Evolutionary conservation across 2,797 vertebrate genomes (phyloP).

Genomic region (Corythornis leucogaster): DNA sequence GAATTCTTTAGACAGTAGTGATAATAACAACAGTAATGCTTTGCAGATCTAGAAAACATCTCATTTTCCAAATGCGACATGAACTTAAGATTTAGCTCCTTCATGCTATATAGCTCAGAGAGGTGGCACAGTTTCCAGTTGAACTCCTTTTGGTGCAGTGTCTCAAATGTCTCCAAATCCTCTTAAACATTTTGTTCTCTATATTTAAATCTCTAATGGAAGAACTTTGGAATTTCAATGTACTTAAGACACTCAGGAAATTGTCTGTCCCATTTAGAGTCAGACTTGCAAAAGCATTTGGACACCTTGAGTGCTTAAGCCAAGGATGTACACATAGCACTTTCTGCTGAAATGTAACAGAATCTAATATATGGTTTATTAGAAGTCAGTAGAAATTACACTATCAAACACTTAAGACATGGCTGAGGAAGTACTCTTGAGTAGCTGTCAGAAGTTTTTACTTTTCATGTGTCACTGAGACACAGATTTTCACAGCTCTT

Average conservation of each 20-base stretch:
- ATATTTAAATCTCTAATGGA: not conserved
- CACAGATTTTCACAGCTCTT: constrained; percentile 10
- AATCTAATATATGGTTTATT: not conserved
- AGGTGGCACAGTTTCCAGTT: not conserved
- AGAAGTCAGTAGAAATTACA: not conserved
- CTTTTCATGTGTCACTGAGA: not conserved
- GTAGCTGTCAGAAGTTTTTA: not conserved
- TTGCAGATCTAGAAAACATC: not conserved
- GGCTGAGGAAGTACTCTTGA: not conserved
- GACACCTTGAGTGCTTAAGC: not conserved
- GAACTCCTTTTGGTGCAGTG: not conserved
- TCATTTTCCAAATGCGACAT: not conserved
- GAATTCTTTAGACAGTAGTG: not conserved
- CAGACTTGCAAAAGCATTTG: not conserved
- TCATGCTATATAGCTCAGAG: not conserved
- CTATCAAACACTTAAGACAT: not conserved
- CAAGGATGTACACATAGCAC: not conserved
- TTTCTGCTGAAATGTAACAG: not conserved
- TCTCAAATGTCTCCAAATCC: not conserved
- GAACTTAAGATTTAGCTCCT: not conserved
- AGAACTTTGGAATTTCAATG: not conserved
- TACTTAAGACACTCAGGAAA: not conserved
- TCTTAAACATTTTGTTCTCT: not conserved
- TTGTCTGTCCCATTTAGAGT: not conserved
- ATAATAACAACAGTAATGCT: not conserved